A percentile compares a stretch with the other conserved stretches of the same genome.
Conservation (phyloP, 2,113 vertebrate genomes). For the Microcebus murinus region DNA sequence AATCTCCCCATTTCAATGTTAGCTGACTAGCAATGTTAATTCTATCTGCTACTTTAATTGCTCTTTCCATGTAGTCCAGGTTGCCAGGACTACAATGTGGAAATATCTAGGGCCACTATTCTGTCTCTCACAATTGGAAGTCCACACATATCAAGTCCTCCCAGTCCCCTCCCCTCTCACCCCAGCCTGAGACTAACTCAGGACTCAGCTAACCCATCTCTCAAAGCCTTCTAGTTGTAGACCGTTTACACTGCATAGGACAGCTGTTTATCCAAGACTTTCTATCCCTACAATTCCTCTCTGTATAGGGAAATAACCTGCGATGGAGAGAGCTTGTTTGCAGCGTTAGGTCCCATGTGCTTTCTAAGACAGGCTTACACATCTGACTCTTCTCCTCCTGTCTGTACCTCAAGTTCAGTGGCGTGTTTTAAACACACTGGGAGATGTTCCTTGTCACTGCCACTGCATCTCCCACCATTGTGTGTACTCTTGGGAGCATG, state of each 20-base stretch:
- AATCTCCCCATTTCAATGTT: background rate
- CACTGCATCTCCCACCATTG: fast-evolving
- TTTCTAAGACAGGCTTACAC: background rate
- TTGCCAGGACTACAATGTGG: too few relatives aligned
- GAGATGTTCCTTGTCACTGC: background rate
- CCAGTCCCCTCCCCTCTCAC: too few relatives aligned
- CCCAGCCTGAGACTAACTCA: background rate
- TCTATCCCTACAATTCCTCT: background rate
- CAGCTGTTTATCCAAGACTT: background rate
- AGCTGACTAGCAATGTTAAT: background rate
- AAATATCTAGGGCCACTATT: too few relatives aligned
- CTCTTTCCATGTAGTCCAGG: too few relatives aligned
- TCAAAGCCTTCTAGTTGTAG: background rate
- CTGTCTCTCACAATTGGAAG: too few relatives aligned
- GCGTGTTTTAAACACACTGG: background rate
- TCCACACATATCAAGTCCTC: too few relatives aligned
- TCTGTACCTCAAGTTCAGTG: background rate
- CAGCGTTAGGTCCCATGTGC: fast-evolving
- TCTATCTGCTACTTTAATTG: too few relatives aligned
- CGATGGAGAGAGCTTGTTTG: background rate
- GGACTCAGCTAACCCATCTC: background rate
- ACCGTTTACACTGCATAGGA: background rate
- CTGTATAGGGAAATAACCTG: background rate
- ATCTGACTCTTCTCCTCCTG: too few relatives aligned
- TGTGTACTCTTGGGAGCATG: background rate